phyloP scores from a whole-genome alignment of 1,140 invertebrate genomes.

The Drosophila takahashii region DNA sequence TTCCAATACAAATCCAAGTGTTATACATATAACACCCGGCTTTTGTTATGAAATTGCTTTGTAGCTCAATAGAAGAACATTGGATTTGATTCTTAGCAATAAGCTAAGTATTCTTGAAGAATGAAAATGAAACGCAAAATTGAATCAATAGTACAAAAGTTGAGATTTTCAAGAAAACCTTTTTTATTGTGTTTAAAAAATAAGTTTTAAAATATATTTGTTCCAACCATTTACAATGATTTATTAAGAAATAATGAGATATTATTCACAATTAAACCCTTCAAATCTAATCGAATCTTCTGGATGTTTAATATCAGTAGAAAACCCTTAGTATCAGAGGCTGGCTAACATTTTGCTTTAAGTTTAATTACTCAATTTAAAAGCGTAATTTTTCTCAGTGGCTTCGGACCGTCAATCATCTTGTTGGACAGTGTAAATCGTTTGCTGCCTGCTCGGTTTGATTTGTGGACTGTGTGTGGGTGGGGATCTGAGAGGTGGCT shows the following conservation, averaged over 20 bases:
- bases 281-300: too few relatives aligned
- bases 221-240: too few relatives aligned
- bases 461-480: constrained; percentile 51
- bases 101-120: not conserved
- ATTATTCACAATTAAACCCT: too few relatives aligned
- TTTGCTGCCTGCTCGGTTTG: constrained; percentile 51
- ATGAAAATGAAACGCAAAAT: not conserved
- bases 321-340: too few relatives aligned
- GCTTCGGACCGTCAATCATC: constrained; percentile 21
- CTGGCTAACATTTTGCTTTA: too few relatives aligned
- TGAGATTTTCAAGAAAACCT: too few relatives aligned
- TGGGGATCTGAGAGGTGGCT: constrained; percentile 11
- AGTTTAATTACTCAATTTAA: not conserved
- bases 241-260: too few relatives aligned
- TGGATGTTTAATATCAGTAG: too few relatives aligned
- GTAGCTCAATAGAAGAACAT: not conserved
- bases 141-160: too few relatives aligned
- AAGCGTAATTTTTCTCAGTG: constrained; percentile 18
- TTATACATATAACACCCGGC: constrained; percentile 8
- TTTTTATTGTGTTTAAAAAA: too few relatives aligned
- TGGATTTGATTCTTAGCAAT: not conserved
- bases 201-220: too few relatives aligned
- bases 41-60: constrained; percentile 26
- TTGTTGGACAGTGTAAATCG: constrained; percentile 54
- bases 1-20: constrained; percentile 34